Base-by-base conservation (phyloP, 2,113 vertebrate species). In the Isichthys henryi region DNA sequence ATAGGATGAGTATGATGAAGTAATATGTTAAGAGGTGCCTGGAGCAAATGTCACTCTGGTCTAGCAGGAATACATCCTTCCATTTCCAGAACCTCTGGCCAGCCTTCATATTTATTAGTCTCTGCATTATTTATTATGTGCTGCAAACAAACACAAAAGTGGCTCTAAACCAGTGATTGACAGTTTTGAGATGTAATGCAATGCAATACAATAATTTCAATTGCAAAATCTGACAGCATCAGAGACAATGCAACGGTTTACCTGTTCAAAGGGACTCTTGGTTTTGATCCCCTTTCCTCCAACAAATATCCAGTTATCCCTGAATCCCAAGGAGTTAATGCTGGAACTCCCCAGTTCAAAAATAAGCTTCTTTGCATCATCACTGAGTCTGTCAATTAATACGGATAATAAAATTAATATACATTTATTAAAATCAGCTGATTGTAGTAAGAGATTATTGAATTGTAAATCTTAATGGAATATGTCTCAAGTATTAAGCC, bases 51-150 rank as follows among this genome's bases (percentile, higher is more conserved):
- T 95, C 94, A 99, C 52, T 97, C 96, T 83, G 95, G 94, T 93
- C 97, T 98, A 93, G 96, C 96, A 4, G 98, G 98, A 90, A 99
- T 96, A 92, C 98, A 99, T 10, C 98, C 98, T 93, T 99, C 98
- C 97, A 99, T 99, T 93, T 99, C 98, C 86, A 99, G 94, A 84
- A 99, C 98, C 90, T 99, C 98, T 0, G 98, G 98, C 98, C 98
- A 99, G 43, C 98, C 98, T 91, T 99, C 98, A 0, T 98, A 99
- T 88, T 99, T 99, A 93, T 99, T 99, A 89, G 97, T 98, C 35
- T 98, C 97, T 39, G 97, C 97, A n/a, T 96, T 98, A 94, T 99
- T 99, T 94, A 98, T 99, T 93, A 99, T 98, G 91, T 98, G 96
- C 98, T 99, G 91, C 7, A 90, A 94, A 95, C 2, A 86, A 88